These are phyloP conservation scores for Odontothrips loti DNA, from an alignment of 2,888 invertebrate genomes.

Conservation along the genomic window DNA sequence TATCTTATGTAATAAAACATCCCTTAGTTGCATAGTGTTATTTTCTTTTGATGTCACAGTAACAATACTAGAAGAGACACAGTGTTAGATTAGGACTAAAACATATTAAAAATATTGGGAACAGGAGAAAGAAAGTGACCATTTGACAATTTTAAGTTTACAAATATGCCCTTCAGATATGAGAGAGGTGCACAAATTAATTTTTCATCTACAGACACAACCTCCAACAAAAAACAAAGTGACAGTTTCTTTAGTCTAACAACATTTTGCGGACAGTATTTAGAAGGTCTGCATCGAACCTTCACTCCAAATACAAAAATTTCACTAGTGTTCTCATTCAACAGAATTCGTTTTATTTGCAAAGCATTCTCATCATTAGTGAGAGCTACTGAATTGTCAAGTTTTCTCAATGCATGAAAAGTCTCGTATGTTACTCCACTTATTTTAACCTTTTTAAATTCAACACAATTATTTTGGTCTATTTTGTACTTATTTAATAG, in stretches of 20 bases:
- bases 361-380: not conserved
- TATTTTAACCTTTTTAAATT: not conserved
- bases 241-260: not conserved
- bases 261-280: not conserved
- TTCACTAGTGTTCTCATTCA: not conserved
- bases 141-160: not conserved
- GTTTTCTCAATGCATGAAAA: not conserved
- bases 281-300: not conserved
- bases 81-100: too few relatives aligned
- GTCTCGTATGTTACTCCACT: not conserved
- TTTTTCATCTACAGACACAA: not conserved
- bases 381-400: not conserved
- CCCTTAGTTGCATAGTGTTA: too few relatives aligned
- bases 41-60: too few relatives aligned
- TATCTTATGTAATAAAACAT: too few relatives aligned
- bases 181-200: not conserved
- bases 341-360: not conserved
- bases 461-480: not conserved
- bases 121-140: not conserved
- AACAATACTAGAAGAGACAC: too few relatives aligned
- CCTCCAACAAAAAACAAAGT: slow-evolving; percentile 3
- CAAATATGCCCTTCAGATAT: not conserved
- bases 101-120: not conserved
- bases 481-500: not conserved
- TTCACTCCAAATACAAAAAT: not conserved